A percentile compares a stretch with the other conserved stretches of the same genome.
Evolutionary conservation across 64 coral and sea anemone genomes (phyloP).

Genomic region (Montipora capricornis): DNA sequence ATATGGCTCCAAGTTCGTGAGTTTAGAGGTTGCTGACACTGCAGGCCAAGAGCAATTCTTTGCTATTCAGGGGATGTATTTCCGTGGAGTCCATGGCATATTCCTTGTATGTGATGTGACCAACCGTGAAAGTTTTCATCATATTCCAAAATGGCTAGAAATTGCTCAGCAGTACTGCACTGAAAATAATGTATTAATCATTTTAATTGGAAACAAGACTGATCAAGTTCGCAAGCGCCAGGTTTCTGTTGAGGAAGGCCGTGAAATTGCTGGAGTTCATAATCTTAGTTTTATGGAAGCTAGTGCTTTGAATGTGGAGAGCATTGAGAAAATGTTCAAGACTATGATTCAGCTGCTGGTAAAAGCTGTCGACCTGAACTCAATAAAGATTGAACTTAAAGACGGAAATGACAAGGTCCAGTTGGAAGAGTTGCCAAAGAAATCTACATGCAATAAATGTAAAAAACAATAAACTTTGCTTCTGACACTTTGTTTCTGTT

Average conservation of each 20-base stretch:
- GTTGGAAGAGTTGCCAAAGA: conserved; percentile 1
- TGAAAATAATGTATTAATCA: conserved; percentile 43
- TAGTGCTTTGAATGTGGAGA: conserved; percentile 64
- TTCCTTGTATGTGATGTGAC: conserved; percentile 89
- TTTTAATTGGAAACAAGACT: conserved; percentile 86
- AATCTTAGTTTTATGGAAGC: conserved; percentile 74
- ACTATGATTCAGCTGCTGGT: conserved; percentile 59
- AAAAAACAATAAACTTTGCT: neutral
- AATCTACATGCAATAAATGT: conserved; percentile 8
- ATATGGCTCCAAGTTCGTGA: conserved; percentile 68
- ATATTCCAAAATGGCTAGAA: conserved; percentile 68
- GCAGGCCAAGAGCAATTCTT: conserved; percentile 84
- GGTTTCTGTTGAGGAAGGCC: conserved; percentile 41
- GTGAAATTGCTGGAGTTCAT: conserved; percentile 49
- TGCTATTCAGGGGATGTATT: conserved; percentile 69
- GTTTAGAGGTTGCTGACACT: conserved; percentile 76
- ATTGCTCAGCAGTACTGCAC: conserved; percentile 60
- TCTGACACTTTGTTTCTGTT: neutral
- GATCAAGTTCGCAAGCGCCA: conserved; percentile 39
- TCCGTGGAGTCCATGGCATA: conserved; percentile 84
- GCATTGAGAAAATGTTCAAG: conserved; percentile 75
- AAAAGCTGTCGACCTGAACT: conserved; percentile 55
- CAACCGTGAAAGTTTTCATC: conserved; percentile 56
- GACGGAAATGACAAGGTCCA: neutral
- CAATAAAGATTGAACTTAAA: conserved; percentile 58